Evolutionary conservation across 2,888 invertebrate species (phyloP), one percentile per base, ranked within the genome.

Genomic region (Epirrhoe tristata): DNA sequence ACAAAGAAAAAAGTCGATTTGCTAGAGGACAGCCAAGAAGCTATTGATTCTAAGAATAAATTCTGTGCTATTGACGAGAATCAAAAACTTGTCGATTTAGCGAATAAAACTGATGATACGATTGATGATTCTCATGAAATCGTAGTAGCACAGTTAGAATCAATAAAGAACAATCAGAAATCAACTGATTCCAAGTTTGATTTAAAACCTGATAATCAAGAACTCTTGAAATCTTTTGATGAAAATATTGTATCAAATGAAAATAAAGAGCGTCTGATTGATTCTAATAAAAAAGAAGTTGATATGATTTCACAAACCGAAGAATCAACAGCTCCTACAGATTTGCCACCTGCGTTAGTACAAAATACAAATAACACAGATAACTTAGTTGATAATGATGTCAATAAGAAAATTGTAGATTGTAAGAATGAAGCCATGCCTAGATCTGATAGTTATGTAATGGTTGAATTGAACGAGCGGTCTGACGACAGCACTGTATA

Each of bases 341-440:
- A 75, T 73, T 79, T 81, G 81, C 80, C 83, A 82, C 86, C 88
- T 90, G 88, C 85, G 78, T 81, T 74, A 89, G 90, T 90, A 90
- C 90, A 91, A 91, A 90, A 76, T 82, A 80, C 74, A 72, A 73
- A 70, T 84, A 78, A 79, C 73, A 70, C 63, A 70, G 73, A 70
- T 57, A 73, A 57, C 57, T 67, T 75, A 71, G 68, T 71, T 55
- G 67, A 67, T 59, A 74, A 63, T 65, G 66, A 71, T 60, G 62
- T 70, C 16, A 77, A 69, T 65, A 67, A 58, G 48, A 64, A 74
- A 68, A 73, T 46, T 8, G 67, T 75, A 73, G 72, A 75, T 63
- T 66, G 60, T 72, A 73, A 73, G 63, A 63, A 74, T 66, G 67
- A 69, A 65, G 64, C 65, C 65, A 66, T 36, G 50, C 54, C 53